A percentile compares a stretch with the other conserved stretches of the same genome.
Evolutionary conservation across 2,113 vertebrate species (phyloP).

Genomic region (Chlorocebus sabaeus): DNA sequence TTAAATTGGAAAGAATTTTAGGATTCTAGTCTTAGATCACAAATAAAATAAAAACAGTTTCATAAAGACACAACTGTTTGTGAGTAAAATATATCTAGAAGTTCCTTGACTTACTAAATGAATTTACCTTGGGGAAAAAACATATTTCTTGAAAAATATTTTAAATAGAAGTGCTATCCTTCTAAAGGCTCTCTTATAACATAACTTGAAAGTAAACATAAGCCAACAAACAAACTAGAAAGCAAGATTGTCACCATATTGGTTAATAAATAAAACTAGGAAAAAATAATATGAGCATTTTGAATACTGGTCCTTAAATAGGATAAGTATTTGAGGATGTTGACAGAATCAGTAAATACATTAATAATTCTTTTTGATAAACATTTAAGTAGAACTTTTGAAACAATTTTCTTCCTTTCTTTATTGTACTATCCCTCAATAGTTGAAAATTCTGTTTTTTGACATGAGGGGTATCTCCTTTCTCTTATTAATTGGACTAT

Average conservation of each 20-base stretch:
- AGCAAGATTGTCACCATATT: background rate
- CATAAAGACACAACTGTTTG: constrained; percentile 1
- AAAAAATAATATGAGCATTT: background rate
- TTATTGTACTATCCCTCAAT: background rate
- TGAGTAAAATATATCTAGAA: background rate
- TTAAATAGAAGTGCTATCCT: background rate
- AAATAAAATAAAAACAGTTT: constrained; percentile 44
- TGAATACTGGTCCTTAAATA: background rate
- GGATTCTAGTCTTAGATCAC: constrained; percentile 36
- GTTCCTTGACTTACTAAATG: background rate
- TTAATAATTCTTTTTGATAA: background rate
- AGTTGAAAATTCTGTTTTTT: background rate
- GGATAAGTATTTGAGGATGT: background rate
- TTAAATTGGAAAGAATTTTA: constrained; percentile 40
- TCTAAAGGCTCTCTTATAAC: background rate
- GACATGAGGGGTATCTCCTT: background rate
- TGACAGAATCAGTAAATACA: background rate
- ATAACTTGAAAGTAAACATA: background rate
- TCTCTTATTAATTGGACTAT: background rate
- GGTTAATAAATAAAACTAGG: background rate
- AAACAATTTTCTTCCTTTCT: background rate
- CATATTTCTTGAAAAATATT: background rate
- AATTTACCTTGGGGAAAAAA: background rate
- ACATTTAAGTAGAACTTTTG: background rate
- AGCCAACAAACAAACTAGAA: background rate